Conservation (phyloP, 2,888 invertebrate species). For the Chalcis sispes region DNA sequence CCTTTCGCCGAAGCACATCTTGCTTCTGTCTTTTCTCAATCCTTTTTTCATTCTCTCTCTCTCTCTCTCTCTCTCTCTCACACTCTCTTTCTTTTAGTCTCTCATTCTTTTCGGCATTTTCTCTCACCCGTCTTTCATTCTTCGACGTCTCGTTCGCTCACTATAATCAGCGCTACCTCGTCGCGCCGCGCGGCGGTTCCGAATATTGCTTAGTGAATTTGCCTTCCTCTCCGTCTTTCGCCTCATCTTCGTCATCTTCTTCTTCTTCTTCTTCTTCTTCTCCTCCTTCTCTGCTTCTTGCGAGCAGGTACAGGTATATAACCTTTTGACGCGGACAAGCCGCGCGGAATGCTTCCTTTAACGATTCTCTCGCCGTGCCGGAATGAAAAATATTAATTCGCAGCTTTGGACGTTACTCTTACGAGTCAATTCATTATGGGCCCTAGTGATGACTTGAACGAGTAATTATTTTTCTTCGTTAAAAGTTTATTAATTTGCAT, state of each 20-base stretch:
- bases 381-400: slow-evolving; percentile 44
- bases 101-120: not conserved
- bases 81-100: slow-evolving; percentile 8
- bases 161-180: not conserved
- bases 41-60: too few species aligned
- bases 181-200: slow-evolving; percentile 34
- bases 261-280: slow-evolving; percentile 4
- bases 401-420: slow-evolving; percentile 19
- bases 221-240: slow-evolving; percentile 32
- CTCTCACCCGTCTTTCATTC: not conserved
- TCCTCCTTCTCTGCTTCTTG: slow-evolving; percentile 23
- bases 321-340: not conserved
- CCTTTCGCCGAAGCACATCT: too few species aligned
- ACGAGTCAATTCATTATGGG: slow-evolving; percentile 22
- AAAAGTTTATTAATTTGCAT: slow-evolving; percentile 1
- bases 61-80: slow-evolving; percentile 35
- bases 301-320: not conserved
- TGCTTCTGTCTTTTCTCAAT: not conserved
- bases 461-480: slow-evolving; percentile 18
- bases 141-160: not conserved
- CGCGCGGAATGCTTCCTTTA: slow-evolving; percentile 19
- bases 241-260: slow-evolving; percentile 13
- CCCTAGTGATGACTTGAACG: not conserved
- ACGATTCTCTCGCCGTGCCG: slow-evolving; percentile 36
- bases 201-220: slow-evolving; percentile 54